Base-by-base conservation (phyloP, 2,888 invertebrate genomes). In the Xiphydria camelus region DNA sequence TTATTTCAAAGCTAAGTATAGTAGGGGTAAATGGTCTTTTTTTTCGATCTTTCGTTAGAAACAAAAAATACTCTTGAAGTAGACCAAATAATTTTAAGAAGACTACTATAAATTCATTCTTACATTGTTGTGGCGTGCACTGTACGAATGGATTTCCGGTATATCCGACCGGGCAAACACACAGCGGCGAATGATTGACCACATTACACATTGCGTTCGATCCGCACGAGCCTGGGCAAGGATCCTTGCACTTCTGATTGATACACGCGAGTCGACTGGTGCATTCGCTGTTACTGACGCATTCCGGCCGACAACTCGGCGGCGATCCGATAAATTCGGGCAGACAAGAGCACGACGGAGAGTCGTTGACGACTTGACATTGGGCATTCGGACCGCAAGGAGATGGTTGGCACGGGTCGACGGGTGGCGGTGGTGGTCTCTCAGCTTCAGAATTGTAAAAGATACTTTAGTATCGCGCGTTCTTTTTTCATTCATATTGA, bases 331-430 rank as follows among this genome's bases (percentile, higher is more conserved):
- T 76, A 61, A 82, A 87, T 51, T 82, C 83, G 38, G 80, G 77
- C 19, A 85, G 76, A 62, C 91, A 91, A 7, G 88, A 86, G 67
- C 91, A 91, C 1, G 87, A 84, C 0, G 89, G 87, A 22, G 83
- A 78, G 26, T 83, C 85, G 34, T 83, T 83, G 7, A 80, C 75
- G 51, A 84, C 80, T 66, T 83, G 83, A 62, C 90, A 91, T 64
- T 87, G 80, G 1, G 89, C 81, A 68, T 88, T 86, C 1, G 88
- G 83, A n/a, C 91, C 91, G 70, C 91, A 91, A 1, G 91, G 90
- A 23, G 87, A 86, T 39, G 89, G 89, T 41, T 79, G 76, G 64
- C 91, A 91, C n/a, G 88, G 87, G 62, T 89, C 83, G 20, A 79
- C 71, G 76, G 78, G 64, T 45, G 73, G 57, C 58, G 77, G 75